These are phyloP conservation scores for Branchinecta lindahli DNA, from an alignment of 1,140 invertebrate species.

Conservation along the genomic window DNA sequence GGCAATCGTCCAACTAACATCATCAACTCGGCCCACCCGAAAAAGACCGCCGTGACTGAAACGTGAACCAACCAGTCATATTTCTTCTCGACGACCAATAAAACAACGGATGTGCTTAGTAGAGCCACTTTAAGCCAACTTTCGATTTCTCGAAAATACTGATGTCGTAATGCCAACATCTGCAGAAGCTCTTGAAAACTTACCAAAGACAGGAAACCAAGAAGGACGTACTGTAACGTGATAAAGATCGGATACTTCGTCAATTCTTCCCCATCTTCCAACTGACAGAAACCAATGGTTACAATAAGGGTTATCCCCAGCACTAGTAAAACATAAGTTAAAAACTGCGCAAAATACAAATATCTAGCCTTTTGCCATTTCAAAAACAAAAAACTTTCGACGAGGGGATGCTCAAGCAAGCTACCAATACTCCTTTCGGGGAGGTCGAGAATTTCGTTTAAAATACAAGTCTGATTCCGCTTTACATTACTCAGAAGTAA, in stretches of 20 bases:
- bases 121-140: slow-evolving; percentile 34
- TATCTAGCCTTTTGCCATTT: slow-evolving; percentile 38
- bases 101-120: slow-evolving; percentile 13
- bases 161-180: slow-evolving; percentile 31
- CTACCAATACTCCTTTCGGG: slow-evolving; percentile 33
- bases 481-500: slow-evolving; percentile 15
- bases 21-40: slow-evolving; percentile 39
- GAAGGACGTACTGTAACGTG: slow-evolving; percentile 32
- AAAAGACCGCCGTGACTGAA: slow-evolving; percentile 35
- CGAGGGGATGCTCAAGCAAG: slow-evolving; percentile 37
- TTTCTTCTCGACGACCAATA: slow-evolving; percentile 17
- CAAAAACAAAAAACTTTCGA: slow-evolving; percentile 38
- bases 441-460: slow-evolving; percentile 35
- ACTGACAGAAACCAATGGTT: slow-evolving; percentile 12
- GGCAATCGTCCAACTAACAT: slow-evolving; percentile 37
- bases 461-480: slow-evolving; percentile 34
- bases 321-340: slow-evolving; percentile 35
- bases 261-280: not conserved
- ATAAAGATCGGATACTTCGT: slow-evolving; percentile 22
- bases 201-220: slow-evolving; percentile 15
- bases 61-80: slow-evolving; percentile 35
- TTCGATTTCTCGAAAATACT: slow-evolving; percentile 34
- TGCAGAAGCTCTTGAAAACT: slow-evolving; percentile 34
- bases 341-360: slow-evolving; percentile 33
- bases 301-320: slow-evolving; percentile 21